These are phyloP conservation scores for Phataginus tricuspis DNA, from an alignment of 2,797 vertebrate species.

Conservation along the genomic window DNA sequence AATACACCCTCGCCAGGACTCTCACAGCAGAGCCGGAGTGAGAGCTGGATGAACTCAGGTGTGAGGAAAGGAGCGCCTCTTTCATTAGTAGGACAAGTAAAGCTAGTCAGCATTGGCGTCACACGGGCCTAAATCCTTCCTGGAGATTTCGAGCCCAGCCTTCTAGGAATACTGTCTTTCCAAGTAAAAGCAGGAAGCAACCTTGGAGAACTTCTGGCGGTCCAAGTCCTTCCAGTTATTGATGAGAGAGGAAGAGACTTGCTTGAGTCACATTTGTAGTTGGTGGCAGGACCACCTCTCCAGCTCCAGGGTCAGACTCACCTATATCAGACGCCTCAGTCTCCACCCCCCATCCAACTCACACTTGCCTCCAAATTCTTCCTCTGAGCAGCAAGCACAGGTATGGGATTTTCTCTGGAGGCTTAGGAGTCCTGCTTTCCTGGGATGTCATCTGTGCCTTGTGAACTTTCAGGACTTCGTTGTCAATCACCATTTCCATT, in stretches of 20 bases:
- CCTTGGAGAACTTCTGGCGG: not conserved
- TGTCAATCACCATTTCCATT: slow-evolving; percentile 60
- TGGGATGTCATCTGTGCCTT: slow-evolving; percentile 12
- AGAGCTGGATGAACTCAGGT: not conserved
- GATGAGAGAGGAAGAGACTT: not conserved
- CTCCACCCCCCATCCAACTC: not conserved
- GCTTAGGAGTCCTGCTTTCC: not conserved
- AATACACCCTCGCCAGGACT: not conserved
- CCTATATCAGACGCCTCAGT: not conserved
- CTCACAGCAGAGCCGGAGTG: not conserved
- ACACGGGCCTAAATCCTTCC: not conserved
- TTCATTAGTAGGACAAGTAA: not conserved
- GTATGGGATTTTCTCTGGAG: not conserved
- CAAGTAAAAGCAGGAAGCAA: not conserved
- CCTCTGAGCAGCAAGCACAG: not conserved
- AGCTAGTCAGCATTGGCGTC: not conserved
- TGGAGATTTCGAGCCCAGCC: not conserved
- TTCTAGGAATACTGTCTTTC: not conserved
- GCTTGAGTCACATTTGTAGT: not conserved
- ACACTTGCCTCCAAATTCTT: not conserved
- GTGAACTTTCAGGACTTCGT: slow-evolving; percentile 20
- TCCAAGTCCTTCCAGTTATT: not conserved
- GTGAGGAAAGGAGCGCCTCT: not conserved
- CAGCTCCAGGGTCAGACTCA: not conserved
- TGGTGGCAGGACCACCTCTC: not conserved